These are phyloP conservation scores for Melieria crassipennis DNA, from an alignment of 2,888 invertebrate species.

Conservation along the genomic window DNA sequence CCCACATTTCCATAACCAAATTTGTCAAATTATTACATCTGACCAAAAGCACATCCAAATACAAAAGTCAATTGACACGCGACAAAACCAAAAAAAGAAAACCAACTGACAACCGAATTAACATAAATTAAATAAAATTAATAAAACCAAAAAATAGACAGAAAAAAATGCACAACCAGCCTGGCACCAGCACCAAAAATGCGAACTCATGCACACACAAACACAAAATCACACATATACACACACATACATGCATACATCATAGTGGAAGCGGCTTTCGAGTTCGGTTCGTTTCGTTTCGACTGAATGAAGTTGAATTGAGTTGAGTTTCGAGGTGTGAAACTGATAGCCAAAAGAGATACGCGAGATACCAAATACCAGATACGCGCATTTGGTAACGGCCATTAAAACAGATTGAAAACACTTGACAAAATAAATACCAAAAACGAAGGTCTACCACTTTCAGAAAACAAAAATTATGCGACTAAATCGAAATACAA, in stretches of 20 bases:
- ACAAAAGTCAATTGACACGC: constrained; percentile 4
- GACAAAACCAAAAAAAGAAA: constrained; percentile 12
- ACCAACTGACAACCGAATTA: constrained; percentile 18
- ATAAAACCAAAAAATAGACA: not conserved
- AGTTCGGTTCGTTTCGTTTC: too few species aligned
- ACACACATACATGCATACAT: too few species aligned
- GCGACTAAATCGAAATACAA: too few species aligned
- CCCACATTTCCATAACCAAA: too few species aligned
- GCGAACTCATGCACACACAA: not conserved
- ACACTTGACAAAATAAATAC: constrained; percentile 24
- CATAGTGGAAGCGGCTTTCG: not conserved
- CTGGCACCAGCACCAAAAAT: too few species aligned
- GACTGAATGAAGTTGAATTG: too few species aligned
- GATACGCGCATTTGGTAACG: not conserved
- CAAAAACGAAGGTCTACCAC: constrained; percentile 58
- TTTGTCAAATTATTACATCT: too few species aligned
- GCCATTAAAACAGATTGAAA: not conserved
- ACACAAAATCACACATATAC: not conserved
- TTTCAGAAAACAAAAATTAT: constrained; percentile 47
- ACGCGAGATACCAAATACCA: not conserved
- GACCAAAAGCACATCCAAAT: too few species aligned
- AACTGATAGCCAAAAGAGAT: constrained; percentile 3
- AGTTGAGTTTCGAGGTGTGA: constrained; percentile 6
- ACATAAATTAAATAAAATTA: constrained; percentile 8
- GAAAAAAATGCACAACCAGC: not conserved